A percentile compares a stretch with the other conserved stretches of the same genome.
These are phyloP conservation scores for Takifugu bimaculatus DNA, from an alignment of 2,113 vertebrate species.

Conservation along the genomic window DNA sequence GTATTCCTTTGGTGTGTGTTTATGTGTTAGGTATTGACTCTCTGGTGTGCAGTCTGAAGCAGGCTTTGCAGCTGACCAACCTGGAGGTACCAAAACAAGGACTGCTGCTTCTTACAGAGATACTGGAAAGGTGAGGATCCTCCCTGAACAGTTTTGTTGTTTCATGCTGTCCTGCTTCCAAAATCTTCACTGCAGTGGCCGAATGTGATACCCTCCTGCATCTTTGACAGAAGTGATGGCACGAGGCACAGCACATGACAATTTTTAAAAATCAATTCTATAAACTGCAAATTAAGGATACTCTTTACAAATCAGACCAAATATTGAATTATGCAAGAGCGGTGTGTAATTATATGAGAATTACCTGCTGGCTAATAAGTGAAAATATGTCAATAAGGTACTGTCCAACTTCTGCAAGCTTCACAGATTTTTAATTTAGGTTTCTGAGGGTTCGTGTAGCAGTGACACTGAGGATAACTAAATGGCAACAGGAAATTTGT, in stretches of 20 bases:
- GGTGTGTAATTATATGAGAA: slow-evolving; percentile 54
- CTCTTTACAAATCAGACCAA: too few relatives aligned
- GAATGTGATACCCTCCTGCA: too few relatives aligned
- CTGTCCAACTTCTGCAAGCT: slow-evolving; percentile 44
- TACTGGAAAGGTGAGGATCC: slow-evolving; percentile 82
- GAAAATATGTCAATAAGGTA: slow-evolving; percentile 55
- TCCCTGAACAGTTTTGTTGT: neutral
- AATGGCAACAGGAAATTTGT: slow-evolving; percentile 40
- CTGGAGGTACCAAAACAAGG: slow-evolving; percentile 86
- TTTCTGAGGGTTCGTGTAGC: slow-evolving; percentile 23
- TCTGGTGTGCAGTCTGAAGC: slow-evolving; percentile 85
- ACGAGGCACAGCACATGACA: neutral
- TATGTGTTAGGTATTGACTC: slow-evolving; percentile 84
- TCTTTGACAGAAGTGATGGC: neutral
- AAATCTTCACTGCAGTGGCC: neutral
- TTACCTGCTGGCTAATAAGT: slow-evolving; percentile 31
- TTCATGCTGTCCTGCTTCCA: neutral
- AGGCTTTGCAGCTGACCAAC: slow-evolving; percentile 77
- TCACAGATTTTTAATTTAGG: slow-evolving; percentile 61
- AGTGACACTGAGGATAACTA: slow-evolving; percentile 39
- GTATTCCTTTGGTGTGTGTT: neutral
- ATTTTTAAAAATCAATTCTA: too few relatives aligned
- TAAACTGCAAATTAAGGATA: too few relatives aligned
- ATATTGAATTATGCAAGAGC: slow-evolving; percentile 4
- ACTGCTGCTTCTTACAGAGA: slow-evolving; percentile 83